A percentile compares a stretch with the other conserved stretches of the same genome.
Evolutionary conservation across 2,888 invertebrate species (phyloP).

Genomic region (Eulithis testata): DNA sequence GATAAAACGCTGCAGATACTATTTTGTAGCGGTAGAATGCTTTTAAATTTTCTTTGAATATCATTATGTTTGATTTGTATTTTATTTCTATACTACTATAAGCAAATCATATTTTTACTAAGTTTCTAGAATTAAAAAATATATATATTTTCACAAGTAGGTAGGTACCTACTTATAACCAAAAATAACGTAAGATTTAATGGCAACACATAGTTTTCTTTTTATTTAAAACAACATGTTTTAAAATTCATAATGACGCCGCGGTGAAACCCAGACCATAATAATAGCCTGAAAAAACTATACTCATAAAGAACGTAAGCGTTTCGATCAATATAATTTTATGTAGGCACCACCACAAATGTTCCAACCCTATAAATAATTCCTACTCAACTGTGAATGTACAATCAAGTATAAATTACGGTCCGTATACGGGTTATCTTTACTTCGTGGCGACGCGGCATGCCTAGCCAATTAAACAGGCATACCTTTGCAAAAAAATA

Average conservation of each 20-base stretch:
- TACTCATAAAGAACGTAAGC: not conserved
- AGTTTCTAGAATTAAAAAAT: no score
- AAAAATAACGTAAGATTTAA: no score
- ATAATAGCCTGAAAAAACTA: not conserved
- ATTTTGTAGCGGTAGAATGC: slow-evolving; percentile 15
- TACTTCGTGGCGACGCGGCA: slow-evolving; percentile 46
- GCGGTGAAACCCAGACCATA: no score
- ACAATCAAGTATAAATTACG: slow-evolving; percentile 39
- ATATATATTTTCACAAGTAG: no score
- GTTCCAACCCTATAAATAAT: slow-evolving; percentile 23
- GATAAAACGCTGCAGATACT: slow-evolving; percentile 27
- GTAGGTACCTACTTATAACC: no score
- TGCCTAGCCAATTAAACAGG: slow-evolving; percentile 59
- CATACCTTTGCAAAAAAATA: slow-evolving; percentile 27
- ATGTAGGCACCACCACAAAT: not conserved
- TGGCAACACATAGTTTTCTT: no score
- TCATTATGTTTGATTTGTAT: not conserved
- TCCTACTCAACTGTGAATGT: slow-evolving; percentile 31
- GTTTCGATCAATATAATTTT: not conserved
- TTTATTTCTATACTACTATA: not conserved
- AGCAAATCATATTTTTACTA: no score
- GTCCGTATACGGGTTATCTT: slow-evolving; percentile 52
- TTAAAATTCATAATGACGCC: no score
- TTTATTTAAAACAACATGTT: no score
- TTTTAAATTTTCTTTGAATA: slow-evolving; percentile 12